These are phyloP conservation scores for Euphydryas editha DNA, from an alignment of 2,888 invertebrate species.

Conservation along the genomic window DNA sequence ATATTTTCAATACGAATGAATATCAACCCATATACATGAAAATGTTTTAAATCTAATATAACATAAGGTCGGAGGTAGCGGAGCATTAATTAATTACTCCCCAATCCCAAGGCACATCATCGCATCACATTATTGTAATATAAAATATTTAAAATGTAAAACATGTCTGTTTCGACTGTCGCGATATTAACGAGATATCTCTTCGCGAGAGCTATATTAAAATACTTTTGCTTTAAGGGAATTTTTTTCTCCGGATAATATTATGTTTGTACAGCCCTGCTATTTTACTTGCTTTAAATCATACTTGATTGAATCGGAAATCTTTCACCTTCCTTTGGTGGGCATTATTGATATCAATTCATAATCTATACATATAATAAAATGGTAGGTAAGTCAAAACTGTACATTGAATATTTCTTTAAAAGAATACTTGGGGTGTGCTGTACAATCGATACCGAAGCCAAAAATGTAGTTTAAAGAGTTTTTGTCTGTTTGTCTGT, in stretches of 20 bases:
- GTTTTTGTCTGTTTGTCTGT: too few relatives aligned
- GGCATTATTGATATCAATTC: too few relatives aligned
- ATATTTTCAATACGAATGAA: neutral
- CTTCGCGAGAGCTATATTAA: slow-evolving; percentile 6
- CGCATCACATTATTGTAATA: slow-evolving; percentile 36
- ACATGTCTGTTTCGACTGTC: slow-evolving; percentile 18
- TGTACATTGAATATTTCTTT: too few relatives aligned
- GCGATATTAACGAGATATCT: slow-evolving; percentile 24
- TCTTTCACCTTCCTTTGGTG: too few relatives aligned
- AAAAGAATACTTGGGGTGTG: too few relatives aligned
- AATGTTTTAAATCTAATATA: neutral
- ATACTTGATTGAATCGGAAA: too few relatives aligned
- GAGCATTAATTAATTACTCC: slow-evolving; percentile 32
- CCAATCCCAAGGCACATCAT: slow-evolving; percentile 21
- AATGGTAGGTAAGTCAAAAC: too few relatives aligned
- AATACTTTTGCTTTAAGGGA: slow-evolving; percentile 15
- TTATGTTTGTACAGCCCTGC: neutral
- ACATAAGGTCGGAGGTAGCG: neutral
- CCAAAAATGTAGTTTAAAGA: too few relatives aligned
- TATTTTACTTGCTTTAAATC: too few relatives aligned
- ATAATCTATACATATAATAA: too few relatives aligned
- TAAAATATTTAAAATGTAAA: slow-evolving; percentile 31
- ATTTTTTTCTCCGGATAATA: neutral
- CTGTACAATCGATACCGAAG: too few relatives aligned
- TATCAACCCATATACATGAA: neutral